Conservation (phyloP, 2,888 invertebrate species). For the Himalopsyche anomala region DNA sequence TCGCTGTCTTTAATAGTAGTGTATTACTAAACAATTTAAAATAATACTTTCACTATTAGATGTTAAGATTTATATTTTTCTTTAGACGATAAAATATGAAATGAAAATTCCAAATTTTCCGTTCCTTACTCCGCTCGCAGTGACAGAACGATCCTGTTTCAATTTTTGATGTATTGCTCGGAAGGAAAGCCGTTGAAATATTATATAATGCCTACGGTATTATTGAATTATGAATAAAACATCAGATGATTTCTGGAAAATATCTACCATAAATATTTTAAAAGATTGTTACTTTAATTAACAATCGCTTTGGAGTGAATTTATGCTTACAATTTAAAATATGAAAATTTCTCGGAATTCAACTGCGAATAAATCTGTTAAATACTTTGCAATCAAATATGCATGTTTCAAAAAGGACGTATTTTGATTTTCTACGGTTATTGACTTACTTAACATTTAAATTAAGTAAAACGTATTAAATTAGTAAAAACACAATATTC, state of each 20-base stretch:
- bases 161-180: neutral
- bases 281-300: neutral
- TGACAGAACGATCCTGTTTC: slow-evolving; percentile 20
- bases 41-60: neutral
- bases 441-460: no score
- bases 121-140: neutral
- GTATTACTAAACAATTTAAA: no score
- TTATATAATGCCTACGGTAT: neutral
- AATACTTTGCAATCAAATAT: no score
- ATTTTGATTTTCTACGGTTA: no score
- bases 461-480: no score
- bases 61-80: neutral
- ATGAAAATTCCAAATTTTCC: neutral
- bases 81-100: neutral
- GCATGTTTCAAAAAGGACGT: no score
- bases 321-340: neutral
- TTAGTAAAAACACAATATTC: no score
- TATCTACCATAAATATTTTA: neutral
- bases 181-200: neutral
- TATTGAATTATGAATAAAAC: slow-evolving; percentile 16
- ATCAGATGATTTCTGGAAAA: neutral
- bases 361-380: neutral
- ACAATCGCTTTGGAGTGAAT: neutral
- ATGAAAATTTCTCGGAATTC: neutral
- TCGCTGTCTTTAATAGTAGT: no score